phyloP scores from a whole-genome alignment of 2,888 invertebrate species.

The Eretmocerus hayati region DNA sequence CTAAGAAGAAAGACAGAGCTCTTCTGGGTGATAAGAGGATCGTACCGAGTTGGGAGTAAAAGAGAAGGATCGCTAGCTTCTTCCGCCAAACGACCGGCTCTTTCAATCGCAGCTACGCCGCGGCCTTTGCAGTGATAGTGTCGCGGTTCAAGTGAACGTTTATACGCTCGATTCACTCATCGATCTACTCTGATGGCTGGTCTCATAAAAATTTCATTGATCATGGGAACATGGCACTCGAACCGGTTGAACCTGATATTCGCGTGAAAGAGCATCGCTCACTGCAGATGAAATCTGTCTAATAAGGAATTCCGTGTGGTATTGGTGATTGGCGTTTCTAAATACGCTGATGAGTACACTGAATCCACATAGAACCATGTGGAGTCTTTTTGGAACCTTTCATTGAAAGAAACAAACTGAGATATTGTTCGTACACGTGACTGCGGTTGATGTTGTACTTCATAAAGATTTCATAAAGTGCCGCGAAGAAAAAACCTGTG shows the following conservation, averaged over 20 bases:
- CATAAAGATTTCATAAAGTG: too few species aligned
- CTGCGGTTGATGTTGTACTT: too few species aligned
- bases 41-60: slow-evolving; percentile 4
- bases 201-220: too few species aligned
- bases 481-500: not conserved
- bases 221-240: too few species aligned
- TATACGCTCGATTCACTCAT: not conserved
- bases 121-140: slow-evolving; percentile 11
- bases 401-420: too few species aligned
- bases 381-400: too few species aligned
- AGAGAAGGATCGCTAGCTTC: slow-evolving; percentile 9
- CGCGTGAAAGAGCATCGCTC: not conserved
- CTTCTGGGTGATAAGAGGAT: not conserved
- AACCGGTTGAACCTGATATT: not conserved
- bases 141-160: slow-evolving; percentile 2
- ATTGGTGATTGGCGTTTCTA: too few species aligned
- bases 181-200: not conserved
- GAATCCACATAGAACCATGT: too few species aligned
- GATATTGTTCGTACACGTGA: too few species aligned
- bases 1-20: not conserved
- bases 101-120: not conserved
- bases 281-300: too few species aligned
- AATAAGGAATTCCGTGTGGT: too few species aligned
- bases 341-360: too few species aligned
- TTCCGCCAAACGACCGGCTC: not conserved